phyloP scores from a whole-genome alignment of 2,113 vertebrate species.

The Tylochromis polylepis region DNA sequence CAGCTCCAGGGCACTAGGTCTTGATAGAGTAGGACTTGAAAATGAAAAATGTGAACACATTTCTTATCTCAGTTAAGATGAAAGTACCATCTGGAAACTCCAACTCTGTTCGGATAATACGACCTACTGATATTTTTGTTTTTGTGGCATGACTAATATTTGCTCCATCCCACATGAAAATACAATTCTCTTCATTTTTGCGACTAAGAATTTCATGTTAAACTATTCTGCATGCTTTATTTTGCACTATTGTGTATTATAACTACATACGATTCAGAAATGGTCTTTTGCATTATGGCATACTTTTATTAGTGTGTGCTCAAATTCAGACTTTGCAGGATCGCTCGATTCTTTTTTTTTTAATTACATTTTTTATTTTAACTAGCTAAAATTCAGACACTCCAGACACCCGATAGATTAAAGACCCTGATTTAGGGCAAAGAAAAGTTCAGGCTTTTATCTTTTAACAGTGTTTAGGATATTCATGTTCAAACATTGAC shows the following conservation, averaged over 20 bases:
- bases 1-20: background rate
- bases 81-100: background rate
- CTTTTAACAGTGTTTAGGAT: background rate
- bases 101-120: background rate
- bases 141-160: background rate
- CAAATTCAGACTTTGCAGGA: background rate
- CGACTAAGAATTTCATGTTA: rapidly evolving
- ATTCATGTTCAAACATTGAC: background rate
- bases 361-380: background rate
- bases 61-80: background rate
- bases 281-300: background rate
- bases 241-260: background rate
- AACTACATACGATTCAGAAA: background rate
- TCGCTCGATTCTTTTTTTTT: background rate
- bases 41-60: background rate
- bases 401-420: background rate
- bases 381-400: background rate
- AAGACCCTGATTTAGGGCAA: background rate
- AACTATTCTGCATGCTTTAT: background rate
- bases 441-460: background rate
- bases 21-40: background rate
- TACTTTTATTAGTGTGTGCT: background rate
- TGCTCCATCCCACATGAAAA: background rate
- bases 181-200: rapidly evolving
- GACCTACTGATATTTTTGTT: background rate